Base-by-base conservation (phyloP, 2,888 invertebrate species). In the Stenurella melanura region DNA sequence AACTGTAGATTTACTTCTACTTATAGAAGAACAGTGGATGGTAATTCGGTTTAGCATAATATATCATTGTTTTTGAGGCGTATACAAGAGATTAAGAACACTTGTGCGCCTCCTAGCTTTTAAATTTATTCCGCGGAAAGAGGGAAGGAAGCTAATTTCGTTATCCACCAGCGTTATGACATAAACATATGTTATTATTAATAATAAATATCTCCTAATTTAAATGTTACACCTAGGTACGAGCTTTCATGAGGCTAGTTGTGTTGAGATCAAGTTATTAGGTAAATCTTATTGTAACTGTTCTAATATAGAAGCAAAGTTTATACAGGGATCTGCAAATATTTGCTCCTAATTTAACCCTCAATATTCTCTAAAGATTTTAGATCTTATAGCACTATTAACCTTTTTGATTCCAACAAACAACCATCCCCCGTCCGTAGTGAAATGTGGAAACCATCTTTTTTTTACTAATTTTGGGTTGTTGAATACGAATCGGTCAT, bases 81-180 rank as follows among this genome's bases (percentile, higher is more conserved):
- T 63, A 63, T 54, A 71, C 54, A 50, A 70, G 61, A 72, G 71
- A 72, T 72, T 72, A 72, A 63, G 71, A 63, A 50, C 71, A 72
- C 71, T 72, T 54, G 71, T 30, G 71, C 71, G 63, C n/a, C 19
- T 63, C 15, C 42, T 34, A 18, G 18, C 63, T 26, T 50, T 63
- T 21, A 63, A 72, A 72, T 63, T 72, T 72, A 63, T 72, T 63
- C 50, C 54, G 54, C 50, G 54, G 60, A 58, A 50, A 30, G 61
- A 50, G 54, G 10, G 26, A 42, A 21, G 60, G 42, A 63, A 63
- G 61, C 54, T 72, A 72, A 72, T 72, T 72, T 30, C 42, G 50
- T 63, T 63, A 63, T 15, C 17, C 63, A 34, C 54, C 54, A 54
- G 54, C 63, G 17, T 63, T 61, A 26, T 30, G 71, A 61, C 71